A percentile compares a stretch with the other conserved stretches of the same genome.
phyloP scores from a whole-genome alignment of 1,140 invertebrate genomes.

The Drosophila miranda region DNA sequence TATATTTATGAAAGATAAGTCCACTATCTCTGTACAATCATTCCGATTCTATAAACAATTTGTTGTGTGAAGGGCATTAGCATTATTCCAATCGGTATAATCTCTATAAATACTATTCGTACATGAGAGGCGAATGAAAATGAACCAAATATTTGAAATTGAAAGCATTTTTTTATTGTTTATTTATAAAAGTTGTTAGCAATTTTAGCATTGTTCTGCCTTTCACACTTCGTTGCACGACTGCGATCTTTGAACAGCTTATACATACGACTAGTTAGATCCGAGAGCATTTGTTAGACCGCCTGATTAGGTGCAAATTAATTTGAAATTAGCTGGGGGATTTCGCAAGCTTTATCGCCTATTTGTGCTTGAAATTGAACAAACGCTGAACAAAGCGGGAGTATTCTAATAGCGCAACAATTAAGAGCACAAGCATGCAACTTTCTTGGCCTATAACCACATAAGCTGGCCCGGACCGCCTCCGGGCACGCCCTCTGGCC shows the following conservation, averaged over 20 bases:
- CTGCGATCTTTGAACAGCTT: conserved; percentile 11
- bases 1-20: conserved; percentile 5
- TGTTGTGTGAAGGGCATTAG: conserved; percentile 51
- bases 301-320: conserved; percentile 60
- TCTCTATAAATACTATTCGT: conserved; percentile 28
- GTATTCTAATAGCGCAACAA: conserved; percentile 27
- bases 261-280: background rate
- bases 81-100: conserved; percentile 9
- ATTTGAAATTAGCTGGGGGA: conserved; percentile 50
- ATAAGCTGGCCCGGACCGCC: conserved; percentile 30
- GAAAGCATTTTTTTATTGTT: conserved; percentile 33
- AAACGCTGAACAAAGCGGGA: conserved; percentile 28
- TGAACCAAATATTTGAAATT: conserved; percentile 25
- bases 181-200: conserved; percentile 50
- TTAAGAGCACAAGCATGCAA: conserved; percentile 12
- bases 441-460: conserved; percentile 44
- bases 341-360: conserved; percentile 25
- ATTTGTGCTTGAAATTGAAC: conserved; percentile 36
- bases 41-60: conserved; percentile 20
- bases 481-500: conserved; percentile 25
- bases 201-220: conserved; percentile 24
- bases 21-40: conserved; percentile 12
- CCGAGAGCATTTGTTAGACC: conserved; percentile 11
- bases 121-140: too few species aligned
- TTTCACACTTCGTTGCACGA: conserved; percentile 40